Base-by-base conservation (phyloP, 2,113 vertebrate genomes). In the Oxyura jamaicensis region DNA sequence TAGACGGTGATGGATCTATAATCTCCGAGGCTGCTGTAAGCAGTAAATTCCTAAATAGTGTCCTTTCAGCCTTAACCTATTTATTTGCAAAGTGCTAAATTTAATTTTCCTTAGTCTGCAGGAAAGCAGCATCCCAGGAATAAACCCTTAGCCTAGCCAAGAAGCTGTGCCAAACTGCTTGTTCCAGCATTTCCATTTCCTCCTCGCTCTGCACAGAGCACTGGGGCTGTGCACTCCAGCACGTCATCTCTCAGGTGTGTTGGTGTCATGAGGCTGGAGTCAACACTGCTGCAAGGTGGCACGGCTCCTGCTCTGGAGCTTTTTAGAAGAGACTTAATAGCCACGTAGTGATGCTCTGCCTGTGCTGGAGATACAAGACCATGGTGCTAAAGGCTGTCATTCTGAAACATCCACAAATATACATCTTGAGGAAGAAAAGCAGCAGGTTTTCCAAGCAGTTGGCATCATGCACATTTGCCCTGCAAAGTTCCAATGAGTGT, bases 11-110 rank as follows among this genome's bases (percentile, higher is more conserved):
- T 96, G 90, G 96, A 96, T 97, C 93, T 95, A 86, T 96, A 97
- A 97, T 97, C 92, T 96, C 92, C 29, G 86, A 88, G 85, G 93
- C 90, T 86, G 90, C 88, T 95, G 94, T 94, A 91, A 95, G 95
- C 96, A 95, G 82, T 96, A 96, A 95, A 96, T 97, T 96, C 96
- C 94, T 96, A 93, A 97, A 97, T 88, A 97, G 93, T 88, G 93
- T 96, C 95, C 96, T 97, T 97, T 96, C 95, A 97, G 96, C 95
- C 76, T 96, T 96, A 96, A 95, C 97, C 96, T 97, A 96, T 97
- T 97, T 97, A 96, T 97, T 97, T 97, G 95, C 90, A 93, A 97
- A 97, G 95, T 94, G 95, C 97, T 97, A 97, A 97, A 97, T 97
- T 95, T 97, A 93, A 97, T 97, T 96, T 96, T 90, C 93, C 97